Conservation (phyloP, 2,797 vertebrate species). For the Tragelaphus eurycerus region DNA sequence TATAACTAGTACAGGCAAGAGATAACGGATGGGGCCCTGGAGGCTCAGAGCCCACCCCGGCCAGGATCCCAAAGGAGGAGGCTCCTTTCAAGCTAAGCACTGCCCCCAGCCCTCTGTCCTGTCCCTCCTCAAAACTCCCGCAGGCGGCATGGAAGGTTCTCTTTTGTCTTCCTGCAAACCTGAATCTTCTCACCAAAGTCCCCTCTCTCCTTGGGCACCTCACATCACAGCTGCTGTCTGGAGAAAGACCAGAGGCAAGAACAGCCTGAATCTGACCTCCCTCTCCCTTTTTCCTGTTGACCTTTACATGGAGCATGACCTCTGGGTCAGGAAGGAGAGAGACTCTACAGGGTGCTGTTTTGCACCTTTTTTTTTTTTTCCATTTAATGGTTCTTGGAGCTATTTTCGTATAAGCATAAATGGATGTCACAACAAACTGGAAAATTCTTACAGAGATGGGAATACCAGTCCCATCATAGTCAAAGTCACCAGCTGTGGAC, state of each 20-base stretch:
- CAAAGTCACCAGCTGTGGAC: not conserved
- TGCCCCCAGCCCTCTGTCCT: not conserved
- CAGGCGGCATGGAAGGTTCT: too few species aligned
- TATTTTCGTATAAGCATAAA: fast-evolving
- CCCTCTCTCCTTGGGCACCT: not conserved
- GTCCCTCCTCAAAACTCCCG: not conserved
- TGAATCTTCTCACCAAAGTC: not conserved
- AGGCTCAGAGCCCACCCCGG: not conserved
- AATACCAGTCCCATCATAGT: not conserved
- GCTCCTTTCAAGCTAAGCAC: not conserved
- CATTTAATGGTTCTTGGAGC: not conserved
- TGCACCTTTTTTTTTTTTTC: not conserved
- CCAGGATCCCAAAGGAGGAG: not conserved
- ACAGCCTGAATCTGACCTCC: not conserved
- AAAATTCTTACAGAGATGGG: not conserved
- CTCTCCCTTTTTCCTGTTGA: not conserved
- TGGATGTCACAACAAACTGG: not conserved
- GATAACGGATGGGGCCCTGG: not conserved
- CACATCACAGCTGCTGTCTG: not conserved
- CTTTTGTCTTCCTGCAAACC: not conserved
- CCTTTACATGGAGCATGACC: not conserved
- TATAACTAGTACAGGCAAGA: not conserved
- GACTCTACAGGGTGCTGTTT: not conserved
- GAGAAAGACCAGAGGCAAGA: not conserved
- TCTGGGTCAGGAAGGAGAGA: not conserved